Evolutionary conservation across 2,888 invertebrate species (phyloP), one percentile per base, ranked within the genome.

Genomic region (Dione juno): DNA sequence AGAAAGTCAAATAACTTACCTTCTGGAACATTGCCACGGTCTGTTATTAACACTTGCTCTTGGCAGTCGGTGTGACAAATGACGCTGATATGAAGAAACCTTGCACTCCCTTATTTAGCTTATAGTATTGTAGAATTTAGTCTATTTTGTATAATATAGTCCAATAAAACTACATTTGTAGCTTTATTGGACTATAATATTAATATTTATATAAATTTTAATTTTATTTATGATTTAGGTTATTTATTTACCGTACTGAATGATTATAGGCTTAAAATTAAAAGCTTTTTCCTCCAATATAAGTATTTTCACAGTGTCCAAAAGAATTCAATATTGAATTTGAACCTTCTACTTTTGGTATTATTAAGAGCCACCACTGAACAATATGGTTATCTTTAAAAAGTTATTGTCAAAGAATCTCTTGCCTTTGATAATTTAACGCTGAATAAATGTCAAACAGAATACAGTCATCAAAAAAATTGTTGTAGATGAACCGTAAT

Each of bases 51-150:
- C 89, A 88, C 85, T 82, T 81, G 83, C 79, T 81, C 81, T 86
- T 88, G 87, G 88, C 88, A 85, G 83, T 82, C 82, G 82, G 80
- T 79, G 82, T 90, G 91, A 92, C 90, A 90, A 92, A 92, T 91
- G 90, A 91, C 89, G 89, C 87, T 81, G 81, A 75, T 81, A 89
- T 89, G 88, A 89, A 85, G 83, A 84, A 85, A 86, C 83, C 85
- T 65, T 66, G 50, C 68, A 73, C 50, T 19, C 16, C 11, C 53
- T 13, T 73, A 75, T 75, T 73, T 73, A 73, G 71, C 64, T 69
- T n/a, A 37, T 37, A 48, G 28, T 61, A 61, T 61, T 61, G 61
- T 52, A 40, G 19, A 19, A 37, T 37, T 64, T 52, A 40, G 40
- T 40, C 37, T 40, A 50, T 40, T 52, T 64, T 16, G 5, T 28